Evolutionary conservation across 2,888 invertebrate species (phyloP).

Genomic region (Eupeodes luniger): DNA sequence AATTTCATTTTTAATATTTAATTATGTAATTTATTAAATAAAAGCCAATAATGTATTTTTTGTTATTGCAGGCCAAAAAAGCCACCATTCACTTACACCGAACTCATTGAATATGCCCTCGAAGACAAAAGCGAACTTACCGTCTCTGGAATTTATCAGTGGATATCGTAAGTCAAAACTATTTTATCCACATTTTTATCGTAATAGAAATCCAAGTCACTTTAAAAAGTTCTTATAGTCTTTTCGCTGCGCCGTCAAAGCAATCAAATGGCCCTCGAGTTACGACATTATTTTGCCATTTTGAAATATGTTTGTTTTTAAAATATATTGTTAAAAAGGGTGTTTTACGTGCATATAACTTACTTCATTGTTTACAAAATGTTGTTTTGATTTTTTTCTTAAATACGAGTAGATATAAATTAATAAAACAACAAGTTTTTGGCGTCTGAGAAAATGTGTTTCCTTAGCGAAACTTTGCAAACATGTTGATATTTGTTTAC

Average conservation of each 20-base stretch:
- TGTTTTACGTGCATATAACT: background rate
- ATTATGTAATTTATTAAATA: too few species aligned
- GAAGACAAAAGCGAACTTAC: constrained; percentile 94
- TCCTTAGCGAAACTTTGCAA: constrained; percentile 66
- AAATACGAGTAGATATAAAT: constrained; percentile 15
- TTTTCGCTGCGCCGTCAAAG: constrained; percentile 48
- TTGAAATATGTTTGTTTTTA: background rate
- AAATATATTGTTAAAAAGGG: background rate
- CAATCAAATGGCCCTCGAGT: background rate
- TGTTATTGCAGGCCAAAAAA: constrained; percentile 87
- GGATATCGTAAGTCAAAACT: constrained; percentile 93
- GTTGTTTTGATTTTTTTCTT: constrained; percentile 40
- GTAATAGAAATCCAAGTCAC: constrained; percentile 62
- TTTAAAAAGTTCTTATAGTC: constrained; percentile 39
- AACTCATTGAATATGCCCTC: constrained; percentile 94
- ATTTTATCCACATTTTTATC: constrained; percentile 70
- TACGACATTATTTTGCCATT: constrained; percentile 33
- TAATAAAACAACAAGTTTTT: constrained; percentile 63
- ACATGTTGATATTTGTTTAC: constrained; percentile 77
- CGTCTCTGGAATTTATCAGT: constrained; percentile 95
- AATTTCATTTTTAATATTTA: too few species aligned
- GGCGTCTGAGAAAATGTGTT: constrained; percentile 41
- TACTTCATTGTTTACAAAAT: constrained; percentile 59
- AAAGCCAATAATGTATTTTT: constrained; percentile 47
- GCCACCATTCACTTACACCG: constrained; percentile 95